These are phyloP conservation scores for Heliconius eleuchia DNA, from an alignment of 1,140 invertebrate genomes.

Conservation along the genomic window DNA sequence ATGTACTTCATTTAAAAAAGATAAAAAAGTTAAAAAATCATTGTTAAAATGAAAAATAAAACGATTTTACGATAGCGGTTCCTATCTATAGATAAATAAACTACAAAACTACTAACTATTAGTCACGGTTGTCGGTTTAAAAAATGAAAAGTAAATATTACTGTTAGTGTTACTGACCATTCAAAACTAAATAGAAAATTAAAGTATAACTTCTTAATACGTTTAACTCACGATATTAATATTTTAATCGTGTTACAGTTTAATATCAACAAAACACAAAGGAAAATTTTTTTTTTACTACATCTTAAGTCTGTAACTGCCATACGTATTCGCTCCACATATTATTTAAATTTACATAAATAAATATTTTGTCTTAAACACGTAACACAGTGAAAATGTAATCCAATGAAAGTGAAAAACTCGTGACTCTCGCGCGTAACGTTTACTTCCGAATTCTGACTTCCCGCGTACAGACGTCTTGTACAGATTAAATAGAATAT, in stretches of 20 bases:
- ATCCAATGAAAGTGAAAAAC: conserved; percentile 68
- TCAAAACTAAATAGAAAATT: not conserved
- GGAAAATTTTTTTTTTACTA: too few relatives aligned
- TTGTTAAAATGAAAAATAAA: too few relatives aligned
- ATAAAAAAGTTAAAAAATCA: too few relatives aligned
- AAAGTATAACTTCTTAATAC: not conserved
- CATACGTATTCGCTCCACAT: conserved; percentile 22
- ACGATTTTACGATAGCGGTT: too few relatives aligned
- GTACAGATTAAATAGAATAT: conserved; percentile 45
- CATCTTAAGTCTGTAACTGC: not conserved
- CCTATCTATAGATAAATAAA: not conserved
- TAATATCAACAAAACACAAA: too few relatives aligned
- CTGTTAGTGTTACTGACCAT: not conserved
- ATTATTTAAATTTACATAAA: conserved; percentile 34
- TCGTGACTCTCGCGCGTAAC: conserved; percentile 41
- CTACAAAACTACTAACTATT: not conserved
- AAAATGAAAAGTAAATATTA: not conserved
- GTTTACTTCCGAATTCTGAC: conserved; percentile 70
- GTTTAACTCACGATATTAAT: not conserved
- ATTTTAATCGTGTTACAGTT: too few relatives aligned
- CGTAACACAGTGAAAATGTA: conserved; percentile 54
- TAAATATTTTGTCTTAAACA: conserved; percentile 44
- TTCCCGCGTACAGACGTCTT: conserved; percentile 61
- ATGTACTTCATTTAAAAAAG: too few relatives aligned
- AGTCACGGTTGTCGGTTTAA: not conserved